Conservation (phyloP, 2,113 vertebrate species). For the Mustelus asterias region DNA sequence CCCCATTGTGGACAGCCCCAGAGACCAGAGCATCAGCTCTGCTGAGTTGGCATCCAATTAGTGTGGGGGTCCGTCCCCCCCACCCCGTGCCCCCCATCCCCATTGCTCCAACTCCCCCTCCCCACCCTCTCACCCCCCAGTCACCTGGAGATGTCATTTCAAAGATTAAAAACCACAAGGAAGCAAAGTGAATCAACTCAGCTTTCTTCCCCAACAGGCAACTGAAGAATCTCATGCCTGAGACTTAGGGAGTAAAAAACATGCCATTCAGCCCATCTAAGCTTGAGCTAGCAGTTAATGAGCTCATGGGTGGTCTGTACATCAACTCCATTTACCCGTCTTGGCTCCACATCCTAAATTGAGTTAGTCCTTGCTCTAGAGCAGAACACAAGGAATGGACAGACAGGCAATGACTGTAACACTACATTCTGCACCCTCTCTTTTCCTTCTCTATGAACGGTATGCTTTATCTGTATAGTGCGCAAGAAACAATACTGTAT, state of each 20-base stretch:
- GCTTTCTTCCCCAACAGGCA: neutral
- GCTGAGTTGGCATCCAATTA: neutral
- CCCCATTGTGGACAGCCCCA: neutral
- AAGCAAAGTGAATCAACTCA: neutral
- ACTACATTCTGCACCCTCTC: no score
- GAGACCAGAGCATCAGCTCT: neutral
- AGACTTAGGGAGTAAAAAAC: neutral
- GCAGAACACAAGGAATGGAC: neutral
- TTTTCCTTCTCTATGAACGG: no score
- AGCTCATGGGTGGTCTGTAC: neutral
- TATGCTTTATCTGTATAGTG: no score
- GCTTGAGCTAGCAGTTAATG: neutral
- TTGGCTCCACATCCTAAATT: neutral
- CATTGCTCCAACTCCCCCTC: no score
- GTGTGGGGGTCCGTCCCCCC: neutral
- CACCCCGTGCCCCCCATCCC: no score
- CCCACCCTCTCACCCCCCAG: no score
- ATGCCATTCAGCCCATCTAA: neutral
- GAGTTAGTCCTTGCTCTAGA: neutral
- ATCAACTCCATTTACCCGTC: neutral
- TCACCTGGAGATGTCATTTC: neutral
- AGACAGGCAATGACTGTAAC: no score
- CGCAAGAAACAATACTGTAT: no score
- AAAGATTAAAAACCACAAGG: neutral
- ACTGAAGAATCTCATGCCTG: neutral